phyloP scores from a whole-genome alignment of 2,113 vertebrate genomes.

The Melanerpes formicivorus region DNA sequence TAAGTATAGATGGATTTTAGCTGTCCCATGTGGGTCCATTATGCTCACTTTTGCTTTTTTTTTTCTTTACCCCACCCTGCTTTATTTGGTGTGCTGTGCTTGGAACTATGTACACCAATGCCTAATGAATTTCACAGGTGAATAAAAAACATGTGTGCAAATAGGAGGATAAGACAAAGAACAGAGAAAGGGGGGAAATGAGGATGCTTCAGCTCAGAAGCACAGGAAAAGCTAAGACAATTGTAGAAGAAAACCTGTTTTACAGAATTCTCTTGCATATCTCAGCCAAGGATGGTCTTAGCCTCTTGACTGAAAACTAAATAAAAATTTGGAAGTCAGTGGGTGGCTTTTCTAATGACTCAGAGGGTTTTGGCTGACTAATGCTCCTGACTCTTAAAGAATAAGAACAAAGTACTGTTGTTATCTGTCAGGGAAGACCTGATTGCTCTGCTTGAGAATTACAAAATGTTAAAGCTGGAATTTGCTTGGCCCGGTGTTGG shows the following conservation, averaged over 20 bases:
- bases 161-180: background rate
- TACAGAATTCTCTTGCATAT: background rate
- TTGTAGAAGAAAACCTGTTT: background rate
- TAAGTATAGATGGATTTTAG: background rate
- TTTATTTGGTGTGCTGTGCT: background rate
- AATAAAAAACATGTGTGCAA: background rate
- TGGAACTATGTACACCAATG: background rate
- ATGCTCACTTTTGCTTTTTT: background rate
- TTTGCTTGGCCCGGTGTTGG: background rate
- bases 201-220: background rate
- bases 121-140: constrained; percentile 14
- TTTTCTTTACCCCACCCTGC: background rate
- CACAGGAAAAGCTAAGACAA: background rate
- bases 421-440: background rate
- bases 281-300: background rate
- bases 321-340: background rate
- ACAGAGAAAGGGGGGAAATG: background rate
- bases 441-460: background rate
- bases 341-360: constrained; percentile 53
- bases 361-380: constrained; percentile 63
- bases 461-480: background rate
- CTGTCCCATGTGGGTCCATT: background rate
- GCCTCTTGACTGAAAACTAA: background rate
- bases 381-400: constrained; percentile 25
- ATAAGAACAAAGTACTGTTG: background rate